These are phyloP conservation scores for Crotophaga sulcirostris DNA, from an alignment of 2,113 vertebrate genomes.

Conservation along the genomic window DNA sequence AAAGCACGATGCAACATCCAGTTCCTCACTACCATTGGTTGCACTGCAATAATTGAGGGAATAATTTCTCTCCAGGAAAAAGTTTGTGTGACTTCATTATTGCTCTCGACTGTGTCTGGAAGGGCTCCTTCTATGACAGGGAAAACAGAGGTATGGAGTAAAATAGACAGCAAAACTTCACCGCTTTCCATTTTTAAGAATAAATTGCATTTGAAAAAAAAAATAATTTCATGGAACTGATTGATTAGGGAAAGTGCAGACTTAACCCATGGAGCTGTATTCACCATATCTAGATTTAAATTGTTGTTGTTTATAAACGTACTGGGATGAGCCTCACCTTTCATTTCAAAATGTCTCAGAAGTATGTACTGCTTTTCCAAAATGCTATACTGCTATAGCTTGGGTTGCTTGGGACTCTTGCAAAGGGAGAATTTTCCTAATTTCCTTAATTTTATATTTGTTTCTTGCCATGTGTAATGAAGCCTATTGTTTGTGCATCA, in stretches of 20 bases:
- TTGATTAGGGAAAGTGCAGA: background rate
- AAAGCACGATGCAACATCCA: background rate
- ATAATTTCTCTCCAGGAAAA: background rate
- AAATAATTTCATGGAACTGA: background rate
- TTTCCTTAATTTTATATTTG: background rate
- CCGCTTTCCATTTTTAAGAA: background rate
- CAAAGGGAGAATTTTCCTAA: background rate
- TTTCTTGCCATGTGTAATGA: background rate
- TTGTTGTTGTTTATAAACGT: background rate
- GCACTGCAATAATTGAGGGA: background rate
- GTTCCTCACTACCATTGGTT: fast-evolving
- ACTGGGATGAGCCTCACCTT: background rate
- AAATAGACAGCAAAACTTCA: background rate
- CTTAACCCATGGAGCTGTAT: background rate
- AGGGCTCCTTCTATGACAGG: too few species aligned
- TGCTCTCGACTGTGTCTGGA: background rate
- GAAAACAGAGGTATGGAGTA: background rate
- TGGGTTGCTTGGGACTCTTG: background rate
- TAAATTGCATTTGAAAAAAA: background rate
- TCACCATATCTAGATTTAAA: background rate
- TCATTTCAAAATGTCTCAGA: background rate
- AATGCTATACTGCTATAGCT: background rate
- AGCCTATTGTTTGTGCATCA: background rate
- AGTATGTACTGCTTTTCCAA: background rate
- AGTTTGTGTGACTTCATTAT: fast-evolving